A percentile compares a stretch with the other conserved stretches of the same genome.
These are phyloP conservation scores for Metridium senile DNA, from an alignment of 92 coral and sea anemone species.

Conservation along the genomic window DNA sequence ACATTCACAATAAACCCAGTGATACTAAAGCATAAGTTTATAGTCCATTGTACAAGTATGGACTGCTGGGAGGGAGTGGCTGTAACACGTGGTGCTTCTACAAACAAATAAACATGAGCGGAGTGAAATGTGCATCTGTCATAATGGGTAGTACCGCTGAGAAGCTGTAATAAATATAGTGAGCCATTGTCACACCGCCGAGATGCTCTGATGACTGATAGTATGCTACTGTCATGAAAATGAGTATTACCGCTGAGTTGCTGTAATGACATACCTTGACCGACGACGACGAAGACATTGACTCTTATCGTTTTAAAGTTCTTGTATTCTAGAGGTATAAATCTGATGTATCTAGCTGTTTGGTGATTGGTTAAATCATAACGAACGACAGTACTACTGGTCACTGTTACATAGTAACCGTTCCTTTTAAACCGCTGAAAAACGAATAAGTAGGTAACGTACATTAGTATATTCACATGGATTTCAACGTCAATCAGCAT, in stretches of 20 bases:
- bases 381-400: neutral
- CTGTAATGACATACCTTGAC: conserved; percentile 5
- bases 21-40: neutral
- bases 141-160: neutral
- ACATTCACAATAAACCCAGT: neutral
- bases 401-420: neutral
- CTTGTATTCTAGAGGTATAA: neutral
- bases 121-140: neutral
- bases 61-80: conserved; percentile 1
- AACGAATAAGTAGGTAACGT: too few relatives aligned
- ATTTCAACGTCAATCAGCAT: too few relatives aligned
- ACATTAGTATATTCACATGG: too few relatives aligned
- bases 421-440: neutral
- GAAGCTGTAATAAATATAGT: neutral
- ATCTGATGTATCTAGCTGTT: conserved; percentile 23
- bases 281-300: neutral
- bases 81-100: conserved; percentile 9
- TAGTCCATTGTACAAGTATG: neutral
- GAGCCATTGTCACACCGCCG: neutral
- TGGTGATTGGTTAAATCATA: neutral
- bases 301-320: conserved; percentile 18
- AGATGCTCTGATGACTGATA: neutral
- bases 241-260: neutral
- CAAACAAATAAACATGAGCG: neutral
- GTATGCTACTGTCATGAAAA: neutral